These are phyloP conservation scores for Autographa gamma DNA, from an alignment of 2,888 invertebrate species.

Conservation along the genomic window DNA sequence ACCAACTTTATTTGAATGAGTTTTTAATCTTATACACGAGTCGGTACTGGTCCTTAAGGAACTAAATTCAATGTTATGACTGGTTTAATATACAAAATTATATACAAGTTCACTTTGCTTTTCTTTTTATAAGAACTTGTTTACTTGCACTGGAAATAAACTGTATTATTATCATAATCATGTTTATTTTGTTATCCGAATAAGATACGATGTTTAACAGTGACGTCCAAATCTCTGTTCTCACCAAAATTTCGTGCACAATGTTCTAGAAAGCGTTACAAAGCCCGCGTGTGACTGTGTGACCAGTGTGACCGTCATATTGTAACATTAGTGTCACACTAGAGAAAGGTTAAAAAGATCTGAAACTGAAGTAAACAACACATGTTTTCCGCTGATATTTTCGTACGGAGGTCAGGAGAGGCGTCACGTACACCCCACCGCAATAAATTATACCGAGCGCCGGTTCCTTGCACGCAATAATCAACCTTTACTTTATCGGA, in stretches of 20 bases:
- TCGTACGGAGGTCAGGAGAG: slow-evolving; percentile 40
- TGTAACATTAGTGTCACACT: slow-evolving; percentile 10
- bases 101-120: not conserved
- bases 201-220: not conserved
- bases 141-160: not conserved
- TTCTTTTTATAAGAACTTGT: not conserved
- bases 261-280: slow-evolving; percentile 9
- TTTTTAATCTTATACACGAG: not conserved
- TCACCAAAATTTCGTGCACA: slow-evolving; percentile 9
- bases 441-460: slow-evolving; percentile 41
- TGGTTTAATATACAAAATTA: not conserved
- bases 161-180: not conserved
- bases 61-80: not conserved
- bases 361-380: slow-evolving; percentile 55
- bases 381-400: slow-evolving; percentile 53
- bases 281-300: not conserved
- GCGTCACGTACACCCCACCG: slow-evolving; percentile 49
- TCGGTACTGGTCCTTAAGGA: not conserved
- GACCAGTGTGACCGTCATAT: not conserved
- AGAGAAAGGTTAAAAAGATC: slow-evolving; percentile 49
- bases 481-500: not conserved
- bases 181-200: not conserved
- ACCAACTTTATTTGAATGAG: not conserved
- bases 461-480: slow-evolving; percentile 7
- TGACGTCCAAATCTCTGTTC: not conserved